These are phyloP conservation scores for Rhopalosiphum nymphaeae DNA, from an alignment of 2,888 invertebrate species.

Conservation along the genomic window DNA sequence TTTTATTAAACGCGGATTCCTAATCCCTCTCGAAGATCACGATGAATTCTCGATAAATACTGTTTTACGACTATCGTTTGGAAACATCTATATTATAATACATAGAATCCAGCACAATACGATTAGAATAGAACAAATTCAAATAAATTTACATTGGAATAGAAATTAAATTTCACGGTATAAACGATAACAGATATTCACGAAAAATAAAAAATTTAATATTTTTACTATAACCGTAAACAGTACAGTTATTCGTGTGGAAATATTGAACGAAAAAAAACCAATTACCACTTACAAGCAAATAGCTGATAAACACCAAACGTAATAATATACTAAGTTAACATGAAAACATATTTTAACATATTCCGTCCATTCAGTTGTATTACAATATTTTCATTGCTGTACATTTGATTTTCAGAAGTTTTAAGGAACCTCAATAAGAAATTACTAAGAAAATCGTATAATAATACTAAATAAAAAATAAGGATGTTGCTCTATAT, in stretches of 20 bases:
- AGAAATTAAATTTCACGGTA: neutral
- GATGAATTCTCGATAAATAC: constrained; percentile 34
- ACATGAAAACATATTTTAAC: neutral
- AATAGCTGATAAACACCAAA: neutral
- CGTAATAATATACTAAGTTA: neutral
- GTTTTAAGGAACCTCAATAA: neutral
- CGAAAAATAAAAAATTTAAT: neutral
- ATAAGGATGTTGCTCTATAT: neutral
- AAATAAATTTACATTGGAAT: neutral
- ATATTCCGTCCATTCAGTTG: neutral
- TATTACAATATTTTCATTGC: neutral
- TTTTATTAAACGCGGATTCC: constrained; percentile 45
- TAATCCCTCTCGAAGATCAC: constrained; percentile 33
- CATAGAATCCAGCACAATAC: neutral
- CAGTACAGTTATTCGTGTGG: no score
- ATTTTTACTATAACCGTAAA: neutral
- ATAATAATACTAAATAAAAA: neutral
- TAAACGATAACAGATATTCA: no score
- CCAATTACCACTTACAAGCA: neutral
- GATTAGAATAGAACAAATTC: neutral
- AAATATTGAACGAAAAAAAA: neutral
- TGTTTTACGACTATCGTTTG: constrained; percentile 6
- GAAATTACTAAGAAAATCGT: neutral
- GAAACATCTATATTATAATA: neutral
- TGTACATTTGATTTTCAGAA: neutral